Percentiles rank a stretch among this genome's conserved stretches.
phyloP scores from a whole-genome alignment of 2,888 invertebrate species.

The Leptinotarsa juncta region DNA sequence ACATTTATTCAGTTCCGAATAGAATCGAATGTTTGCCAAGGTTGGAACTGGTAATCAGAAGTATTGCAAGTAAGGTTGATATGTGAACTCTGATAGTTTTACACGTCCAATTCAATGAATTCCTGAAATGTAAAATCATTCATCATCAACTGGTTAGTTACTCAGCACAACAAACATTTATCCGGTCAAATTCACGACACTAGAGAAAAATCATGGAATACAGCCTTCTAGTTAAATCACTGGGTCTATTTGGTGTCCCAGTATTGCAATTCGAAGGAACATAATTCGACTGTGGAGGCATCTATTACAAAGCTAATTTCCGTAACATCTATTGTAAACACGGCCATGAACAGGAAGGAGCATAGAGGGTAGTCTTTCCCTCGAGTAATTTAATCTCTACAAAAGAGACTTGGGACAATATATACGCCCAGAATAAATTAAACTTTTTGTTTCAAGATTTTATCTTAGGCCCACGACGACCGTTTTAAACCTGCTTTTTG shows the following conservation, averaged over 20 bases:
- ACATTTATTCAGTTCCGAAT: too few species aligned
- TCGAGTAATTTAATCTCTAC: slow-evolving; percentile 55
- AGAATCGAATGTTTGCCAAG: too few species aligned
- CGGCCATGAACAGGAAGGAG: slow-evolving; percentile 55
- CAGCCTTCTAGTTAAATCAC: slow-evolving; percentile 32
- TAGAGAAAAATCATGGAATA: not conserved
- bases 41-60: too few species aligned
- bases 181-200: not conserved
- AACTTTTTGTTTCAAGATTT: slow-evolving; percentile 58
- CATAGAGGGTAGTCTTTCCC: slow-evolving; percentile 51
- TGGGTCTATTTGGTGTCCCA: slow-evolving; percentile 33
- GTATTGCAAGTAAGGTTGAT: too few species aligned
- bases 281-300: slow-evolving; percentile 45
- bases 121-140: not conserved
- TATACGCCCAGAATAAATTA: slow-evolving; percentile 57
- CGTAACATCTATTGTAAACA: slow-evolving; percentile 52
- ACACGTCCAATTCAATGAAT: not conserved
- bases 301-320: slow-evolving; percentile 53
- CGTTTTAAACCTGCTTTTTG: slow-evolving; percentile 54
- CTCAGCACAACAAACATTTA: not conserved
- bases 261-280: slow-evolving; percentile 42
- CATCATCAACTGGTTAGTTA: not conserved
- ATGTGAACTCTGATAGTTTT: too few species aligned
- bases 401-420: slow-evolving; percentile 54
- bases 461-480: slow-evolving; percentile 52